Percentiles rank a stretch among this genome's conserved stretches.
phyloP scores from a whole-genome alignment of 2,797 vertebrate genomes.

The Myotis vivesi region DNA sequence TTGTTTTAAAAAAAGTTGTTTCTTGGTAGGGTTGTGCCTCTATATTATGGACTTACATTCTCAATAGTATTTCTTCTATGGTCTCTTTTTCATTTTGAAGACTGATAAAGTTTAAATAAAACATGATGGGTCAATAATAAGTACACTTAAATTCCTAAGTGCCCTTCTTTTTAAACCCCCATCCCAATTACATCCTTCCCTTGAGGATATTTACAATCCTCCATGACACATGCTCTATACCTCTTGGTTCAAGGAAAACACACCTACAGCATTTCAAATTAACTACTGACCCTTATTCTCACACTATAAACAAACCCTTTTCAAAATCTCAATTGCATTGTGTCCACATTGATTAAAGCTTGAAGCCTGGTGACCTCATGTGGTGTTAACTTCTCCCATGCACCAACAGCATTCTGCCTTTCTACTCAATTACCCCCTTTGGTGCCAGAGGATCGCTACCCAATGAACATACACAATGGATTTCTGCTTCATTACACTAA shows the following conservation, averaged over 20 bases:
- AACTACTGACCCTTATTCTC: constrained; percentile 85
- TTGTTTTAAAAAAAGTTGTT: not conserved
- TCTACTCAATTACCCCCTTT: constrained; percentile 96
- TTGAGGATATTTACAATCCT: constrained; percentile 77
- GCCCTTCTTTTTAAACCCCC: constrained; percentile 18
- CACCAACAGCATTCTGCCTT: constrained; percentile 88
- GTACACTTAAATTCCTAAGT: constrained; percentile 19
- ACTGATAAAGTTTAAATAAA: constrained; percentile 37
- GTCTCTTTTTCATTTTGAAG: not conserved
- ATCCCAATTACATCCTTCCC: constrained; percentile 65
- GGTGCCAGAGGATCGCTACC: constrained; percentile 84
- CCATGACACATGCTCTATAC: constrained; percentile 54
- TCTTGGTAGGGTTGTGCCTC: not conserved
- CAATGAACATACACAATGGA: constrained; percentile 92
- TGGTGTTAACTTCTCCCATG: constrained; percentile 89
- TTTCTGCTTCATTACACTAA: constrained; percentile 96
- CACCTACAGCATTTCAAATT: constrained; percentile 84
- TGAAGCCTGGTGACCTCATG: constrained; percentile 88
- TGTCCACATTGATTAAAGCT: constrained; percentile 89
- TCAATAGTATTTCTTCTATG: not conserved
- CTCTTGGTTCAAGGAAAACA: constrained; percentile 77
- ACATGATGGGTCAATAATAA: constrained; percentile 11
- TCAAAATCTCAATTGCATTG: constrained; percentile 85
- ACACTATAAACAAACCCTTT: constrained; percentile 85
- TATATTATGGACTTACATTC: not conserved